Conservation (phyloP, 2,888 invertebrate species). For the Hoplodrina ambigua region DNA sequence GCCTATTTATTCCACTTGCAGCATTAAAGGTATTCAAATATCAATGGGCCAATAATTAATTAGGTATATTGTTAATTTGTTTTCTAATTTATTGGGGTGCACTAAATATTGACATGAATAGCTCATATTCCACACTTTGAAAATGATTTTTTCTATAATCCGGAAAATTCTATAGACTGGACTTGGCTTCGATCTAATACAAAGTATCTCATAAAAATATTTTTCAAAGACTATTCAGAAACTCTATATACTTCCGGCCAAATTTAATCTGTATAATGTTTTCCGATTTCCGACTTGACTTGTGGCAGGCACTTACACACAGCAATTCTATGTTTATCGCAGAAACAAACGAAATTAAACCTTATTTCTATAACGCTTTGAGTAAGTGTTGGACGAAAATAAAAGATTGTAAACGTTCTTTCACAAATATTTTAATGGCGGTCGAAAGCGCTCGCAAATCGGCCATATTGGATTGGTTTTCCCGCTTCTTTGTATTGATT, state of each 20-base stretch:
- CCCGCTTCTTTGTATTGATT: slow-evolving; percentile 70
- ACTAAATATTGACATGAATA: too few relatives aligned
- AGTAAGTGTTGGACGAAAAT: slow-evolving; percentile 51
- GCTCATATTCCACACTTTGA: too few relatives aligned
- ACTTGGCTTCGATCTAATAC: too few relatives aligned
- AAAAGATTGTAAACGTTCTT: slow-evolving; percentile 63
- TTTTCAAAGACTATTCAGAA: slow-evolving; percentile 28
- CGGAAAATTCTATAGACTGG: too few relatives aligned
- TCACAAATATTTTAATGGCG: slow-evolving; percentile 81
- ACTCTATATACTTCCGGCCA: slow-evolving; percentile 69
- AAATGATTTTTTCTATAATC: too few relatives aligned
- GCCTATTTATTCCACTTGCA: too few relatives aligned
- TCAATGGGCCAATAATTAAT: too few relatives aligned
- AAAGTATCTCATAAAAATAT: not conserved
- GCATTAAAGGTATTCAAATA: too few relatives aligned
- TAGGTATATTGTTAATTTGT: too few relatives aligned
- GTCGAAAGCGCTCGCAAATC: slow-evolving; percentile 78
- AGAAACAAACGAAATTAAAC: slow-evolving; percentile 53
- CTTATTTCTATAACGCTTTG: slow-evolving; percentile 19
- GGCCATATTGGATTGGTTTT: slow-evolving; percentile 80
- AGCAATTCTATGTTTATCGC: slow-evolving; percentile 56
- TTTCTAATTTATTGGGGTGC: too few relatives aligned
- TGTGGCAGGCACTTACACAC: slow-evolving; percentile 75
- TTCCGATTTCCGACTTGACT: slow-evolving; percentile 84
- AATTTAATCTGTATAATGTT: slow-evolving; percentile 86